Evolutionary conservation across 1,140 invertebrate genomes (phyloP), one percentile per base, ranked within the genome.

Genomic region (Agrilus planipennis): DNA sequence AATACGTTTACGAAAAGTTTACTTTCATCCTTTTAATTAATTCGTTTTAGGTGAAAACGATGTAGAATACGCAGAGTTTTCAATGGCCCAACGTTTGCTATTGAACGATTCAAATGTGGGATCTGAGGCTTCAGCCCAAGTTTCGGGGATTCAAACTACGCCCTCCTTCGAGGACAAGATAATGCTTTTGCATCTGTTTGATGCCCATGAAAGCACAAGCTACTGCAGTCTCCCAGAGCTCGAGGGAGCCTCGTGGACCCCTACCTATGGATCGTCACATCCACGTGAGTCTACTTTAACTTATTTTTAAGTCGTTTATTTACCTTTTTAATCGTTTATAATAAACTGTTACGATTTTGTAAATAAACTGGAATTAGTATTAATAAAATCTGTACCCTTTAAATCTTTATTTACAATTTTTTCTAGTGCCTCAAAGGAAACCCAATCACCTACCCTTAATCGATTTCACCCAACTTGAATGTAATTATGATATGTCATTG

Each of bases 1-100:
- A n/a, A n/a, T n/a, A n/a, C n/a, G n/a, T n/a, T n/a, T n/a, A n/a
- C n/a, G n/a, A n/a, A n/a, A n/a, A n/a, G n/a, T n/a, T n/a, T n/a
- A n/a, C n/a, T n/a, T n/a, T n/a, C n/a, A n/a, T n/a, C n/a, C n/a
- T n/a, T n/a, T n/a, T n/a, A n/a, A n/a, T n/a, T n/a, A n/a, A n/a
- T n/a, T 21, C 28, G 29, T 45, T 48, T 60, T 53, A 72, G 79
- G 74, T 45, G 80, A 84, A 57, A 82, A 83, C 60, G 79, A 82
- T 55, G 73, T 82, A 4, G 79, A 81, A 53, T 70, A 78, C 59
- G 77, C 77, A 1, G 78, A 81, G 56, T 69, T 71, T 40, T 68
- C 67, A 15, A 61, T 69, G 53, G 55, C 62, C 4, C 67, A 67
- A 44, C 51, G 57, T 17, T 39, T 65, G 16, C 45, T 65, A 20